These are phyloP conservation scores for Harpalus rufipes DNA, from an alignment of 2,888 invertebrate species.

Conservation along the genomic window DNA sequence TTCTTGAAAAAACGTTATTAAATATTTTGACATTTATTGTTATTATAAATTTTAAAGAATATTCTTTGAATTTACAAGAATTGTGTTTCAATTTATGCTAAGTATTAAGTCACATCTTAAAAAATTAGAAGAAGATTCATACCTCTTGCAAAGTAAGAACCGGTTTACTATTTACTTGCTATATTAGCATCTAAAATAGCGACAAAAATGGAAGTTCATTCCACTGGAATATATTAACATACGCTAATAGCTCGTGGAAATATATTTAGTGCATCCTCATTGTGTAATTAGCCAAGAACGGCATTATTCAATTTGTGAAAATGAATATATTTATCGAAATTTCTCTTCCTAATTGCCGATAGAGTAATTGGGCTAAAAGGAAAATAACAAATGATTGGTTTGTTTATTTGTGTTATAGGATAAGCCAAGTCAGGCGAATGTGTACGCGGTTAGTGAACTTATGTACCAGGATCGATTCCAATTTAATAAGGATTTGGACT, in stretches of 20 bases:
- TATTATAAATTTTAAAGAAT: too few species aligned
- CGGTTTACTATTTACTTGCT: neutral
- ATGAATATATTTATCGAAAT: constrained; percentile 43
- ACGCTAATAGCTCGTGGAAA: neutral
- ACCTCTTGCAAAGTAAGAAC: neutral
- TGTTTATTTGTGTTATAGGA: neutral
- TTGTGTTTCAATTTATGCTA: neutral
- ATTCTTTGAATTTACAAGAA: neutral
- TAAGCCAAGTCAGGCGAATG: neutral
- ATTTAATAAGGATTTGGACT: neutral
- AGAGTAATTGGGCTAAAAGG: constrained; percentile 5
- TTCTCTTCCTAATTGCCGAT: constrained; percentile 36
- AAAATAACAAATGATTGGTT: neutral
- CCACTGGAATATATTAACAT: neutral
- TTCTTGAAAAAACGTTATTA: too few species aligned
- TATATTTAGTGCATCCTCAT: constrained; percentile 18
- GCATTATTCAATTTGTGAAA: constrained; percentile 51
- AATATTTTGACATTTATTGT: too few species aligned
- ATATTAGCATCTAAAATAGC: neutral
- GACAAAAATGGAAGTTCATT: neutral
- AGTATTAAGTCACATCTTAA: neutral
- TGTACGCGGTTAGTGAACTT: neutral
- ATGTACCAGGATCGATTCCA: neutral
- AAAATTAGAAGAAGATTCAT: neutral
- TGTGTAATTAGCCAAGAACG: constrained; percentile 29